Evolutionary conservation across 2,113 vertebrate species (phyloP).

Genomic region (Cavia porcellus): DNA sequence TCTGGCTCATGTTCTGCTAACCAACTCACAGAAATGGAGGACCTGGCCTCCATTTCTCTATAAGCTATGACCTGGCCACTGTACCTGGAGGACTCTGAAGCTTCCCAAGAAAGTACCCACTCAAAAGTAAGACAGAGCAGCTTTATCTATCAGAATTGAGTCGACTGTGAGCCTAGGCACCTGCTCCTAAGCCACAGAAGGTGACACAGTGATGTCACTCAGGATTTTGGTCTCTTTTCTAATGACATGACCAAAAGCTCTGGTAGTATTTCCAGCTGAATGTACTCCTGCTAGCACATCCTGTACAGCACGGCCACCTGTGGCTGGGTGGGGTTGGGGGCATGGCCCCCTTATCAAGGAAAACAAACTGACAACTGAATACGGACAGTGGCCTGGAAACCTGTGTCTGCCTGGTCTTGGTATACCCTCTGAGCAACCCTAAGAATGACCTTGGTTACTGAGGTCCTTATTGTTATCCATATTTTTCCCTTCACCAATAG

Average conservation of each 20-base stretch:
- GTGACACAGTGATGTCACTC: neutral
- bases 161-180: neutral
- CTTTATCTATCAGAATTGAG: neutral
- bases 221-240: neutral
- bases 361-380: neutral
- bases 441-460: neutral
- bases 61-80: neutral
- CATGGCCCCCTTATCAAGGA: neutral
- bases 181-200: neutral
- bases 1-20: neutral
- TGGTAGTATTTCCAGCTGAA: neutral
- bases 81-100: neutral
- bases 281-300: too few species aligned
- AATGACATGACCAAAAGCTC: neutral
- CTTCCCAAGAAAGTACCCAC: neutral
- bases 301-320: rapidly evolving
- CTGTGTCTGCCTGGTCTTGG: neutral
- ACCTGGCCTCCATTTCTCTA: too few species aligned
- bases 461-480: neutral
- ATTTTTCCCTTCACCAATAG: neutral
- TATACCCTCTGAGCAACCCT: neutral
- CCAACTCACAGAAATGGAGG: neutral
- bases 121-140: neutral
- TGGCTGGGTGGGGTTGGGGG: rapidly evolving
- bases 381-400: neutral